A percentile compares a stretch with the other conserved stretches of the same genome.
These are phyloP conservation scores for Acheta domesticus DNA, from an alignment of 2,888 invertebrate genomes.

Conservation along the genomic window DNA sequence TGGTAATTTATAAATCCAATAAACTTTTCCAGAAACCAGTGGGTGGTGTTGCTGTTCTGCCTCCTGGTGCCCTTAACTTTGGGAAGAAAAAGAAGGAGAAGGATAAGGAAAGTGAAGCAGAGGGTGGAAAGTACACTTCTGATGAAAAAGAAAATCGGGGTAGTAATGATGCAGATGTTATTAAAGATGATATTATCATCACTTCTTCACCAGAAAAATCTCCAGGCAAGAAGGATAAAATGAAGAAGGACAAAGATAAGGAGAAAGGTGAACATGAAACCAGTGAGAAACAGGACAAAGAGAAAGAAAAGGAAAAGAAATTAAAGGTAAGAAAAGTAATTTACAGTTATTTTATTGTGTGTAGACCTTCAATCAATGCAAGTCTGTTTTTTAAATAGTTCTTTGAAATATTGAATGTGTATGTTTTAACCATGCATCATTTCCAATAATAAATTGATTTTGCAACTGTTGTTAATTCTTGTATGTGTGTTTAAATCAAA, in stretches of 20 bases:
- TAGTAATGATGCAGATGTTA: slow-evolving; percentile 39
- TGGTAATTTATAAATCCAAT: no score
- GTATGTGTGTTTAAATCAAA: background rate
- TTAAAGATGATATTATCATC: slow-evolving; percentile 31
- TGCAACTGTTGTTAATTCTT: slow-evolving; percentile 2
- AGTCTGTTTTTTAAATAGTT: background rate
- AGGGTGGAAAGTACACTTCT: slow-evolving; percentile 31
- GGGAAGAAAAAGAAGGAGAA: slow-evolving; percentile 57
- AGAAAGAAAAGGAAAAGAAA: slow-evolving; percentile 48
- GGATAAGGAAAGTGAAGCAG: slow-evolving; percentile 47
- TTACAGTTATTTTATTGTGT: background rate
- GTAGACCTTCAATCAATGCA: background rate
- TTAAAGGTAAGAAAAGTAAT: slow-evolving; percentile 32
- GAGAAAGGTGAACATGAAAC: slow-evolving; percentile 35
- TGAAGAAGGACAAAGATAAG: slow-evolving; percentile 34
- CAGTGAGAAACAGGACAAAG: slow-evolving; percentile 35
- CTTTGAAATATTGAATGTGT: slow-evolving; percentile 22
- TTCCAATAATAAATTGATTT: background rate
- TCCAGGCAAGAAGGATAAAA: slow-evolving; percentile 35
- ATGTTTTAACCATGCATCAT: background rate
- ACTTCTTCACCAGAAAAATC: slow-evolving; percentile 32
- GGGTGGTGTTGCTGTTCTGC: slow-evolving; percentile 80
- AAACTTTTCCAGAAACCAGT: slow-evolving; percentile 65
- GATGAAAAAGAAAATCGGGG: slow-evolving; percentile 43
- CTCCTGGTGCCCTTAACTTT: slow-evolving; percentile 53